Evolutionary conservation across 2,113 vertebrate genomes (phyloP), one percentile per base, ranked within the genome.

Genomic region (Beaufortia kweichowensis): DNA sequence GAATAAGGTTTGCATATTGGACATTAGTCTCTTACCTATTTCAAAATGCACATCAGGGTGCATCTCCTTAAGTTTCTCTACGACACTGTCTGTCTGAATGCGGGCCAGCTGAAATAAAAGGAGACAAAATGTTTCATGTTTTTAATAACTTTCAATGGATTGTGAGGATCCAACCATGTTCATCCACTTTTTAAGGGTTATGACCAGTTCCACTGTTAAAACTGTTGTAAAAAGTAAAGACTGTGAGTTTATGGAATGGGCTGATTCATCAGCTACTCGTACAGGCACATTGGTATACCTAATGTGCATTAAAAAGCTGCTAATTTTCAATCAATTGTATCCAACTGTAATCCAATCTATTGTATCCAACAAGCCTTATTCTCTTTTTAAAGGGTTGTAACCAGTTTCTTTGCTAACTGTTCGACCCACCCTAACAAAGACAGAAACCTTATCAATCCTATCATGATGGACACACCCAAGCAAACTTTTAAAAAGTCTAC

Each of bases 41-140:
- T 96, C 93, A 71, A 94, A 92, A 21, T 35, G 39, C 26, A 92
- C 81, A 57, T 88, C 72, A 0, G 94, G 93, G 66, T 94, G 87
- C 0, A 88, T 85, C 48, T 86, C 65, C 68, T 84, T 88, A 70
- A 96, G 89, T 85, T 71, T 89, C 39, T 76, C 83, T 0, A 93
- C 91, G 57, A 96, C 88, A 0, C 85, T 92, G 77, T 95, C 90
- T 0, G 94, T 95, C 87, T 96, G 94, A 86, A 95, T 95, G 2
- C 91, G 91, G 59, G 94, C 94, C 84, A 96, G 89, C 94, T 96
- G 83, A 55, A n/a, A 71, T 29, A 24, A 55, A 31, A 21, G 63
- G 2, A 9, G 6, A 48, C 11, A 41, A 41, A 2, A 73, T 33
- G 15, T 28, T n/a, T 69, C n/a, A n/a, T n/a, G 11, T 39, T 17